Conservation (phyloP, 30 jellyfish, hydroid and myxozoan genomes). For the Phacellophora camtschatica region DNA sequence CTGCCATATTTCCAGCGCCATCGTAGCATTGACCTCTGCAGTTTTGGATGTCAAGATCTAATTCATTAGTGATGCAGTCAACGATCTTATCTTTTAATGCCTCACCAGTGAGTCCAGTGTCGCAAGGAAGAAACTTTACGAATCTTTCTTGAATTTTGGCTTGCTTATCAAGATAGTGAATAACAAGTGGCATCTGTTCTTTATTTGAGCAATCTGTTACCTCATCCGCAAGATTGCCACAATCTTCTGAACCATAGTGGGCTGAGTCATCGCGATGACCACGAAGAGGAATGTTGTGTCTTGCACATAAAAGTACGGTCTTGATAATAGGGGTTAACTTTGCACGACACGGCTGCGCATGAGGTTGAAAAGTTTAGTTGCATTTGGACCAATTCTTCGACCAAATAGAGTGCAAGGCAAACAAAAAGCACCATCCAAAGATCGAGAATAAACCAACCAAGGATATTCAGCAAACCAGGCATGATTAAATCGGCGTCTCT, state of each 20-base stretch:
- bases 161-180: slow-evolving; percentile 11
- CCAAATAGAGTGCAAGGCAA: slow-evolving; percentile 10
- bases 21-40: slow-evolving; percentile 64
- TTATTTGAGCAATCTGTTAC: slow-evolving; percentile 36
- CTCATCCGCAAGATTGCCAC: slow-evolving; percentile 63
- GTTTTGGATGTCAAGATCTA: neutral
- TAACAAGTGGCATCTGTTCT: slow-evolving; percentile 54
- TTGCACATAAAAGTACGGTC: neutral
- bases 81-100: slow-evolving; percentile 3
- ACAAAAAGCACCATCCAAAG: slow-evolving; percentile 28
- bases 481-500: neutral
- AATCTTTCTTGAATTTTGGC: slow-evolving; percentile 1
- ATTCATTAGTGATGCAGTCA: neutral
- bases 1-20: slow-evolving; percentile 67
- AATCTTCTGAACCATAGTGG: neutral
- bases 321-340: neutral
- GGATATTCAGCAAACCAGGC: slow-evolving; percentile 1
- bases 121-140: slow-evolving; percentile 9
- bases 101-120: slow-evolving; percentile 12
- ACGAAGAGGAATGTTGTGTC: neutral
- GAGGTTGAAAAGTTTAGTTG: neutral
- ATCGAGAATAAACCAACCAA: slow-evolving; percentile 19
- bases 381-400: neutral
- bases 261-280: slow-evolving; percentile 15
- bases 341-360: neutral